phyloP scores from a whole-genome alignment of 2,113 vertebrate genomes.

The Brachyhypopomus occidentalis region DNA sequence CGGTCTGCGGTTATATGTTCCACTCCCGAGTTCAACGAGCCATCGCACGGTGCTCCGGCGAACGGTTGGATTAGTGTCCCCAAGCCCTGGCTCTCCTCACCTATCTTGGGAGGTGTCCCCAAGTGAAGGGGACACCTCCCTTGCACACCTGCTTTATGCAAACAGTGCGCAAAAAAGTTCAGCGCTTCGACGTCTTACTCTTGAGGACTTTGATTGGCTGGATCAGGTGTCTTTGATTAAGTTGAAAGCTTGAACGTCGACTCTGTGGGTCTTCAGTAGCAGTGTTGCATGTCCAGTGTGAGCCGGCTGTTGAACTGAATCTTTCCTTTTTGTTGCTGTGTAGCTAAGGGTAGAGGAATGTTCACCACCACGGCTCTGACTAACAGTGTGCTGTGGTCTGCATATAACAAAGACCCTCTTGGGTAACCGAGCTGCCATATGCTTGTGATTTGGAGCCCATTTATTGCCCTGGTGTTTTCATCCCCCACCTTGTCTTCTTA shows the following conservation, averaged over 20 bases:
- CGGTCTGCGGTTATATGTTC: constrained; percentile 23
- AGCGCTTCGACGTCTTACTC: no score
- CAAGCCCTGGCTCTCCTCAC: not conserved
- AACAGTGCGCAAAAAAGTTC: no score
- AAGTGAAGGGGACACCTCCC: no score
- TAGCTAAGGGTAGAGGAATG: constrained; percentile 31
- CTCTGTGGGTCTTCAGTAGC: not conserved
- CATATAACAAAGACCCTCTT: constrained; percentile 43
- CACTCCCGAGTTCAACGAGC: constrained; percentile 33
- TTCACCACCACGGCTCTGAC: constrained; percentile 26
- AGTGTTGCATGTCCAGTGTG: not conserved
- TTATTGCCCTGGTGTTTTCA: constrained; percentile 41
- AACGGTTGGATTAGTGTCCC: not conserved
- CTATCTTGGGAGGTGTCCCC: no score
- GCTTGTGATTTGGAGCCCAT: constrained; percentile 70
- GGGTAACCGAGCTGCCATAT: constrained; percentile 62
- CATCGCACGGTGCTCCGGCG: constrained; percentile 33
- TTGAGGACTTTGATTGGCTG: constrained; percentile 3
- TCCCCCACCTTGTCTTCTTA: constrained; percentile 29
- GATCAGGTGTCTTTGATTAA: not conserved
- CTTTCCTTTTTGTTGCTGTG: constrained; percentile 15
- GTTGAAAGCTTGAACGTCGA: not conserved
- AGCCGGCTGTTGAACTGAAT: not conserved
- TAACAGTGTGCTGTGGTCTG: constrained; percentile 32
- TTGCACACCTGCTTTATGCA: no score